Conservation (phyloP, 2,113 vertebrate genomes). For the Aleadryas rufinucha region DNA sequence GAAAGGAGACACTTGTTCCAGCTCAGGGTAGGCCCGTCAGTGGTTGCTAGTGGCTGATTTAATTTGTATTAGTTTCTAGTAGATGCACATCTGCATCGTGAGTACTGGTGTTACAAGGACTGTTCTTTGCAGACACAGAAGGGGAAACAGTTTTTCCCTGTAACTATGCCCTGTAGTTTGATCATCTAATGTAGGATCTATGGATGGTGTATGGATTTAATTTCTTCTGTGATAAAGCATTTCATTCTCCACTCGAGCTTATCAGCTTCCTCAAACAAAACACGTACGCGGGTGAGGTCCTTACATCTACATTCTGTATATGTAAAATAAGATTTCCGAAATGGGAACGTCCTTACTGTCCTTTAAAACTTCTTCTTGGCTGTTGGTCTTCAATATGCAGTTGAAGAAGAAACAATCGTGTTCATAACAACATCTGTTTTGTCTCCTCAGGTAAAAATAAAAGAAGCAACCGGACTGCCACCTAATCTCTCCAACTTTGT, state of each 20-base stretch:
- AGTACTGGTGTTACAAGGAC: not conserved
- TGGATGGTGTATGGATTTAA: not conserved
- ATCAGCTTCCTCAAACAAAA: not conserved
- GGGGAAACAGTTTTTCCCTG: not conserved
- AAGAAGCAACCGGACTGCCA: constrained; percentile 92
- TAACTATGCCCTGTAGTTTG: not conserved
- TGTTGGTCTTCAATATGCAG: not conserved
- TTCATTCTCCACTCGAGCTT: not conserved
- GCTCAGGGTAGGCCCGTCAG: not conserved
- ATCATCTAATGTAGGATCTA: not conserved
- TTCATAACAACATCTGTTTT: not conserved
- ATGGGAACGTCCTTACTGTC: not conserved
- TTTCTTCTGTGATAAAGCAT: not conserved
- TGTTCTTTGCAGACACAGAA: not conserved
- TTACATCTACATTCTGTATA: not conserved
- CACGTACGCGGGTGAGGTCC: not conserved
- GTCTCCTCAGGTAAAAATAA: constrained; percentile 88
- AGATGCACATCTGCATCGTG: not conserved
- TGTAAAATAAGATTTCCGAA: not conserved
- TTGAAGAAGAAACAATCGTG: not conserved
- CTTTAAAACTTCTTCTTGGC: not conserved
- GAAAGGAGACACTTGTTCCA: not conserved
- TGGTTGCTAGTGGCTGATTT: not conserved
- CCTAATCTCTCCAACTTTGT: constrained; percentile 96
- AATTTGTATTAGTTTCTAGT: not conserved